phyloP scores from a whole-genome alignment of 1,140 invertebrate species.

The Theocolax elegans region DNA sequence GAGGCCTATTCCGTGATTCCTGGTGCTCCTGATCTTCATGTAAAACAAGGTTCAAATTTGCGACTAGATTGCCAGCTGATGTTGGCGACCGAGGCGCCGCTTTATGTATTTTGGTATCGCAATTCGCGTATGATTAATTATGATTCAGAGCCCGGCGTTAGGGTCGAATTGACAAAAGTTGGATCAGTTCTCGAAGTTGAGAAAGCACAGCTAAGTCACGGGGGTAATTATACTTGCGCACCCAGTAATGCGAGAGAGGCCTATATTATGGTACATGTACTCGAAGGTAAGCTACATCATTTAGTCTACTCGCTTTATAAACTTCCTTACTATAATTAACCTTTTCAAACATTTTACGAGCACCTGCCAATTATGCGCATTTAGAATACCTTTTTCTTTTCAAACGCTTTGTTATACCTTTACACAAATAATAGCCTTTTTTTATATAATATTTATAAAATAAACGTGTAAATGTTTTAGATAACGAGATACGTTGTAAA shows the following conservation, averaged over 20 bases:
- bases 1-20: constrained; percentile 81
- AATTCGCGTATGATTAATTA: constrained; percentile 80
- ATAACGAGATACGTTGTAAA: too few species aligned
- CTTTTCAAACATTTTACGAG: too few species aligned
- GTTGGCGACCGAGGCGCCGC: constrained; percentile 78
- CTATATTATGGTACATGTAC: constrained; percentile 77
- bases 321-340: too few species aligned
- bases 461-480: too few species aligned
- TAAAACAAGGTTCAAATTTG: constrained; percentile 79
- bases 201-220: constrained; percentile 70
- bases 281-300: constrained; percentile 70
- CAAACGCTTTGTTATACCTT: too few species aligned
- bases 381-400: too few species aligned
- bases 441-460: too few species aligned
- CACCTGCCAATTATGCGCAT: too few species aligned
- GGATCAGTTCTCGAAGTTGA: constrained; percentile 70
- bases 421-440: too few species aligned
- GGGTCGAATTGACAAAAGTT: constrained; percentile 64
- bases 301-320: too few species aligned
- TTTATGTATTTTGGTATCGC: constrained; percentile 86
- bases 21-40: constrained; percentile 80
- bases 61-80: constrained; percentile 78
- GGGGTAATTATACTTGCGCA: constrained; percentile 77
- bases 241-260: constrained; percentile 77
- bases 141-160: constrained; percentile 70